Percentiles rank a stretch among this genome's conserved stretches.
Conservation (phyloP, 30 jellyfish, hydroid and myxozoan genomes). For the Aurelia coerulea region DNA sequence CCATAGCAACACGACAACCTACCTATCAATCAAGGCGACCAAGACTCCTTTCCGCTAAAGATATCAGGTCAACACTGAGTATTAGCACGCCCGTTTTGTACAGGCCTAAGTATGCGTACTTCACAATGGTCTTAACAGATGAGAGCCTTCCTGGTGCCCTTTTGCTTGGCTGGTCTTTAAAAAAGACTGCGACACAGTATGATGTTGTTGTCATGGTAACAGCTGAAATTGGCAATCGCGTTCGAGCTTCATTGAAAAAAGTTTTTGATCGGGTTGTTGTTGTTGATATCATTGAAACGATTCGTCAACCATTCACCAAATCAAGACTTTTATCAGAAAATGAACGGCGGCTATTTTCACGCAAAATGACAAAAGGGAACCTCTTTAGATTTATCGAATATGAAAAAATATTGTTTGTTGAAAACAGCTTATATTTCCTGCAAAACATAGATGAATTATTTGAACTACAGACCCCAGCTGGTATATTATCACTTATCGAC, state of each 20-base stretch:
- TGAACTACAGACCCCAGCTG: conserved; percentile 67
- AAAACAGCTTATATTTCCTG: conserved; percentile 8
- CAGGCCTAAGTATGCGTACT: conserved; percentile 53
- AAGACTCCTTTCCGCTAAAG: conserved; percentile 63
- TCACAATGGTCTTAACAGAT: conserved; percentile 47
- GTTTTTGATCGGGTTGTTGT: conserved; percentile 34
- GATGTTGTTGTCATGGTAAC: conserved; percentile 66
- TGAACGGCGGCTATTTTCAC: conserved; percentile 8
- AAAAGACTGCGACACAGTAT: conserved; percentile 25
- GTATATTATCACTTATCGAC: conserved; percentile 51
- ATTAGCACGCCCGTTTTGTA: background rate
- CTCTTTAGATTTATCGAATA: conserved; percentile 68
- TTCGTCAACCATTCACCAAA: background rate
- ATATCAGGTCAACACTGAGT: conserved; percentile 39
- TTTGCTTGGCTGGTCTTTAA: conserved; percentile 63
- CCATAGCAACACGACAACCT: background rate
- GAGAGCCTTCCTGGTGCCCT: conserved; percentile 63
- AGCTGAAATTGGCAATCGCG: conserved; percentile 15
- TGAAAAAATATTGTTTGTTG: conserved; percentile 47
- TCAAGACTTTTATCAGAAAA: background rate
- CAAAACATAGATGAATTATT: conserved; percentile 69
- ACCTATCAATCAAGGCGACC: background rate
- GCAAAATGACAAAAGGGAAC: conserved; percentile 56
- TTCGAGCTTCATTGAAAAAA: conserved; percentile 14
- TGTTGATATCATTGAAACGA: conserved; percentile 22